Evolutionary conservation across 2,797 vertebrate genomes (phyloP).

Genomic region (Hypotaenidia okinawae): DNA sequence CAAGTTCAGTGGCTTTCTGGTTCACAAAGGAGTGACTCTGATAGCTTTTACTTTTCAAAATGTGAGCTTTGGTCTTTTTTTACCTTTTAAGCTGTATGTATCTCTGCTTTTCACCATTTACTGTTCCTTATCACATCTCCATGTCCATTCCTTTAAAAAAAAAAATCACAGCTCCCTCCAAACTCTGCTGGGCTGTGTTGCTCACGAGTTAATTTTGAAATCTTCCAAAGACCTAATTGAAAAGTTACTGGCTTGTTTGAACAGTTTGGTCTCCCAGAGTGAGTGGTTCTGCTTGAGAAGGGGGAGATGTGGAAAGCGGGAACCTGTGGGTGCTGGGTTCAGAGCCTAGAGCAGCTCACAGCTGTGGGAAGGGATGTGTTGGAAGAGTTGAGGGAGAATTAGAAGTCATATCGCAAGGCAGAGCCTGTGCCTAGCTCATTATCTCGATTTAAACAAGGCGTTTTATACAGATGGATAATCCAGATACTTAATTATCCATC

Average conservation of each 20-base stretch:
- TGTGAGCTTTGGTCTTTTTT: background rate
- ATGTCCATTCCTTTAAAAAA: background rate
- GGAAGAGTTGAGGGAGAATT: background rate
- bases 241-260: background rate
- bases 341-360: background rate
- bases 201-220: background rate
- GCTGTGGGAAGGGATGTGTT: rapidly evolving
- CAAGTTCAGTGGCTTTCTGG: rapidly evolving
- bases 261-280: rapidly evolving
- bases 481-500: background rate
- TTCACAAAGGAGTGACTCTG: background rate
- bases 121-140: background rate
- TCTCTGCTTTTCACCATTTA: background rate
- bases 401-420: background rate
- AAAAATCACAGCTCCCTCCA: background rate
- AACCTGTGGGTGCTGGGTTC: background rate
- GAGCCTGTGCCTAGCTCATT: background rate
- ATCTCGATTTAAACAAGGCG: background rate
- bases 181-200: background rate
- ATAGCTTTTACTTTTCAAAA: background rate
- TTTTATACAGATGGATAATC: background rate
- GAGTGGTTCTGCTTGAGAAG: rapidly evolving
- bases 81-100: background rate
- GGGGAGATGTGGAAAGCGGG: rapidly evolving
- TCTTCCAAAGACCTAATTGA: background rate